phyloP scores from a whole-genome alignment of 1,140 invertebrate species.

The Diachasma alloeum region DNA sequence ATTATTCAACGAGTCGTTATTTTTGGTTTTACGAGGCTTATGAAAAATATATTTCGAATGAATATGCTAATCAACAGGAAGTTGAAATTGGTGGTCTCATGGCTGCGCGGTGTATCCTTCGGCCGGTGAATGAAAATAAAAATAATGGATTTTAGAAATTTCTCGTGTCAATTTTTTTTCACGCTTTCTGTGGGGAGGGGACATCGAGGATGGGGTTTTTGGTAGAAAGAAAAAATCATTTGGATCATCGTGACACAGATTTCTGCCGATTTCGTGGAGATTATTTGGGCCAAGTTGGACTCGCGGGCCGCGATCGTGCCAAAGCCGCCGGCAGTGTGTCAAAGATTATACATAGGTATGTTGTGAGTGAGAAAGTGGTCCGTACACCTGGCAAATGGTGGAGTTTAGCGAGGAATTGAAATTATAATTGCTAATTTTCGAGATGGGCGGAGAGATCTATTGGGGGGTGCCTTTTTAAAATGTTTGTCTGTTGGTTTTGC shows the following conservation, averaged over 20 bases:
- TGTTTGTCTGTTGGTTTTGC: too few species aligned
- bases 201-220: neutral
- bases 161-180: too few species aligned
- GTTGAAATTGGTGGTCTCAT: neutral
- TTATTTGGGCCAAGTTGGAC: conserved; percentile 14
- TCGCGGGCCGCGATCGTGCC: conserved; percentile 34
- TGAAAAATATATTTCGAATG: neutral
- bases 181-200: too few species aligned
- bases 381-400: neutral
- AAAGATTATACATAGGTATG: conserved; percentile 31
- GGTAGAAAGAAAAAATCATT: neutral
- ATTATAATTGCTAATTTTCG: neutral
- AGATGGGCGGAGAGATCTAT: neutral
- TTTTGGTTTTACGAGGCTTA: neutral
- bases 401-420: neutral
- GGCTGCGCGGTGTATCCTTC: neutral
- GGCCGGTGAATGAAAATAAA: too few species aligned
- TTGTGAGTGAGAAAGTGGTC: conserved; percentile 1
- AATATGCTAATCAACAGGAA: neutral
- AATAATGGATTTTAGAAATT: too few species aligned
- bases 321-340: conserved; percentile 52
- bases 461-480: neutral
- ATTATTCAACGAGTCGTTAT: neutral
- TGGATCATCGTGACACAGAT: conserved; percentile 4
- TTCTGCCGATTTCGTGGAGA: neutral